A percentile compares a stretch with the other conserved stretches of the same genome.
These are phyloP conservation scores for Teleogryllus occipitalis DNA, from an alignment of 1,140 invertebrate species.

Conservation along the genomic window DNA sequence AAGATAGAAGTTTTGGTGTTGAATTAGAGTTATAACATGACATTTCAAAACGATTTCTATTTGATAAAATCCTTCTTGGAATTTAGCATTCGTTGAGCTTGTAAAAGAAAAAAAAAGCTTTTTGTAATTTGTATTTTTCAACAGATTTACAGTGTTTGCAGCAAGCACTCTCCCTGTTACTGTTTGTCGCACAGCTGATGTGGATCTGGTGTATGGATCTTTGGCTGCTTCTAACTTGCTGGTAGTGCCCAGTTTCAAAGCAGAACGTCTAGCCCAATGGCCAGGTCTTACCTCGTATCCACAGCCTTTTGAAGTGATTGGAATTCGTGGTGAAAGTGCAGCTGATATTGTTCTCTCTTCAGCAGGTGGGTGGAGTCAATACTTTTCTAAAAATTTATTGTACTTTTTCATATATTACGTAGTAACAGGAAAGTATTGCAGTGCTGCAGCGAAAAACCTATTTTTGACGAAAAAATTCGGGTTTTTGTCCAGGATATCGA, in stretches of 20 bases:
- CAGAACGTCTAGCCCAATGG: constrained; percentile 59
- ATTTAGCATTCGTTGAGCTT: no score
- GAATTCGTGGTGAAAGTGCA: constrained; percentile 38
- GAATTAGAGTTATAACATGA: no score
- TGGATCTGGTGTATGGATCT: constrained; percentile 61
- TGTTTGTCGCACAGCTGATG: constrained; percentile 56
- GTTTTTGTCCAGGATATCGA: no score
- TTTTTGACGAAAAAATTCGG: no score
- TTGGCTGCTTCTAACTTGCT: constrained; percentile 61
- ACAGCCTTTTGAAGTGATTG: constrained; percentile 45
- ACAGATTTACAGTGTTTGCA: constrained; percentile 70
- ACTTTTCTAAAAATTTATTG: no score
- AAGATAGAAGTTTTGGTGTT: no score
- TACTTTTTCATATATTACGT: no score
- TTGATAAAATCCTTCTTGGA: no score
- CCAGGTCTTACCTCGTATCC: constrained; percentile 47
- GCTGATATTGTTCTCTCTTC: constrained; percentile 76
- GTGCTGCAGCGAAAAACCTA: no score
- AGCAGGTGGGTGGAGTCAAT: constrained; percentile 42
- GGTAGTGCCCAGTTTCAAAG: constrained; percentile 53
- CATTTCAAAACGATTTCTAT: no score
- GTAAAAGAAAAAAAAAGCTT: no score
- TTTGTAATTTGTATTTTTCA: constrained; percentile 18
- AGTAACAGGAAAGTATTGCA: no score
- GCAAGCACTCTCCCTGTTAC: constrained; percentile 68